Evolutionary conservation across 2,797 vertebrate species (phyloP).

Genomic region (Ptychobarbus kaznakovi): DNA sequence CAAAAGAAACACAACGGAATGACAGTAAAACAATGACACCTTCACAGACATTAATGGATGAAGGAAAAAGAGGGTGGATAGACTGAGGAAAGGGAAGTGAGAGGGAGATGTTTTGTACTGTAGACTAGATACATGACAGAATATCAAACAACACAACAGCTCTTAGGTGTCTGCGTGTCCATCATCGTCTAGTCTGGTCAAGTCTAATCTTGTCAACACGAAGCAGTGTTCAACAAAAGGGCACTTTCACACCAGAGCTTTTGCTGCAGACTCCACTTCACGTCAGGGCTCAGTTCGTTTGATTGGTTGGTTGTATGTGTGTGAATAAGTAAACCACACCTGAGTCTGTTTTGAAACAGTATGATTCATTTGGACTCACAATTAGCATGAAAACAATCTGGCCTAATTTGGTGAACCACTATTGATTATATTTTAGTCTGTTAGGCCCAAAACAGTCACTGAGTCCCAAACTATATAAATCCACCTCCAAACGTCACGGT

Average conservation of each 20-base stretch:
- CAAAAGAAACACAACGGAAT: background rate
- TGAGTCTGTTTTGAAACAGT: background rate
- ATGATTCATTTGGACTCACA: background rate
- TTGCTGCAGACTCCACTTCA: constrained; percentile 55
- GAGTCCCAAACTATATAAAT: background rate
- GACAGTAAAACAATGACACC: constrained; percentile 20
- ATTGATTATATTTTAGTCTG: background rate
- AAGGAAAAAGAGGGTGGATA: constrained; percentile 5
- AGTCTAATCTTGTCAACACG: constrained; percentile 28
- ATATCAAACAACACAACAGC: constrained; percentile 33
- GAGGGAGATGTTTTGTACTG: constrained; percentile 15
- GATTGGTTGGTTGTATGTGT: background rate
- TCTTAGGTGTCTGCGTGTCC: constrained; percentile 24
- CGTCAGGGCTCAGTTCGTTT: background rate
- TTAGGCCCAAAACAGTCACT: background rate
- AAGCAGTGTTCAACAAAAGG: constrained; percentile 4
- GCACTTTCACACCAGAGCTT: constrained; percentile 39
- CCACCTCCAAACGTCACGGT: background rate
- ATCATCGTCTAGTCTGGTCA: constrained; percentile 31
- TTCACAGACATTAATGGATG: constrained; percentile 44
- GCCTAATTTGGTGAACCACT: background rate
- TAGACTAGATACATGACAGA: constrained; percentile 32
- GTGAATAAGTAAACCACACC: background rate
- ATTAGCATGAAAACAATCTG: background rate
- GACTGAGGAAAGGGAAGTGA: constrained; percentile 36